phyloP scores from a whole-genome alignment of 2,888 invertebrate genomes.

The Flexamia atlantica region DNA sequence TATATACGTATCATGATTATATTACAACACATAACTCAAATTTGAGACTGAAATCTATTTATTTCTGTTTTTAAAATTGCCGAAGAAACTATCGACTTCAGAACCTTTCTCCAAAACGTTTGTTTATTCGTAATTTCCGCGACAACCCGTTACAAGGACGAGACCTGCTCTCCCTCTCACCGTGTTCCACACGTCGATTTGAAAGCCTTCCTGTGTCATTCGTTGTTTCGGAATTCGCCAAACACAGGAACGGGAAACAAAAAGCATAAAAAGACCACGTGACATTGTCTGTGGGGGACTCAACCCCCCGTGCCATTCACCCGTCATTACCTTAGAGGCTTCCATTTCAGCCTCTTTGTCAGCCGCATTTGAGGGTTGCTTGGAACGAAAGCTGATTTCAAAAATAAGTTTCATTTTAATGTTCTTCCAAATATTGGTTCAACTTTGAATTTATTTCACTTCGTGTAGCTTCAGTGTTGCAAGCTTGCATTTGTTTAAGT shows the following conservation, averaged over 20 bases:
- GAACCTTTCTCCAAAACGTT: background rate
- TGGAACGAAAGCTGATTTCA: background rate
- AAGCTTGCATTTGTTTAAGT: too few relatives aligned
- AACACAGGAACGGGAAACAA: conserved; percentile 42
- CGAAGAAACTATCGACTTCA: too few relatives aligned
- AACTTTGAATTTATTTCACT: too few relatives aligned
- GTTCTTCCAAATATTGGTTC: too few relatives aligned
- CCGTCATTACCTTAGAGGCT: conserved; percentile 28
- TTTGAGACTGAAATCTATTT: too few relatives aligned
- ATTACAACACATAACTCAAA: too few relatives aligned
- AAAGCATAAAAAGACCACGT: conserved; percentile 41
- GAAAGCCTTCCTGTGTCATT: conserved; percentile 53
- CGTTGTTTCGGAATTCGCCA: conserved; percentile 44
- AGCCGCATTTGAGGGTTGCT: background rate
- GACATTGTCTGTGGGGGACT: conserved; percentile 5
- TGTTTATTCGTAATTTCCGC: conserved; percentile 12
- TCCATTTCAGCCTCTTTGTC: conserved; percentile 16
- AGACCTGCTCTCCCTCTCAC: background rate
- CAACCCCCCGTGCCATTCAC: background rate
- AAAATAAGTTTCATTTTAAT: background rate
- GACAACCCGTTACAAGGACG: background rate
- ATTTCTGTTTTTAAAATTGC: too few relatives aligned
- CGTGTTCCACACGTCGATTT: background rate
- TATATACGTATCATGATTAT: too few relatives aligned
- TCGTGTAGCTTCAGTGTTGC: too few relatives aligned